Percentiles rank a stretch among this genome's conserved stretches.
Evolutionary conservation across 2,888 invertebrate species (phyloP).

Genomic region (Myopa tessellatipennis): DNA sequence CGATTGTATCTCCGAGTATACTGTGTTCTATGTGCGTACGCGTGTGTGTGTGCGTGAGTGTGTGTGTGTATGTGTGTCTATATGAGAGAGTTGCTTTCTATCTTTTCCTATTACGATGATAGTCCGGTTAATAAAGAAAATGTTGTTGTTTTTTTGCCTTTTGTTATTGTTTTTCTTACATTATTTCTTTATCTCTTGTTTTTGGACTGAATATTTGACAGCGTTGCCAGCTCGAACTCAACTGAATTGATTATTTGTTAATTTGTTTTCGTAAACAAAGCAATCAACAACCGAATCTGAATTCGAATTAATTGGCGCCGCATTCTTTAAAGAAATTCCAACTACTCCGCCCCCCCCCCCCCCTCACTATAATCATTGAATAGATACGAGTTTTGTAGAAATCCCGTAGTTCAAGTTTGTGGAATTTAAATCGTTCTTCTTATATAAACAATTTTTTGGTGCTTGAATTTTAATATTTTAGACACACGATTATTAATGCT

Average conservation of each 20-base stretch:
- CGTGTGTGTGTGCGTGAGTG: constrained; percentile 13
- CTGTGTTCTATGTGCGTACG: background rate
- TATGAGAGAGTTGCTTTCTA: constrained; percentile 30
- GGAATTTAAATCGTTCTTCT: too few species aligned
- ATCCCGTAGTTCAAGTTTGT: too few species aligned
- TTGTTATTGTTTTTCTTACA: background rate
- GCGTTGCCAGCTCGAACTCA: constrained; percentile 25
- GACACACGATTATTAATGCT: too few species aligned
- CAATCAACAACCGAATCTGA: constrained; percentile 51
- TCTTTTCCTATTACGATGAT: constrained; percentile 16
- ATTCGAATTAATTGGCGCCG: constrained; percentile 54
- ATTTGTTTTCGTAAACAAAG: constrained; percentile 49
- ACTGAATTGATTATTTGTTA: background rate
- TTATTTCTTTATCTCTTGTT: constrained; percentile 40
- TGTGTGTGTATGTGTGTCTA: constrained; percentile 10
- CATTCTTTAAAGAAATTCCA: constrained; percentile 50
- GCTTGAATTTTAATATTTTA: too few species aligned
- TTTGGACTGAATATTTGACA: constrained; percentile 21
- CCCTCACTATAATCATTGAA: too few species aligned
- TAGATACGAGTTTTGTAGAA: too few species aligned
- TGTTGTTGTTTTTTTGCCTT: constrained; percentile 14
- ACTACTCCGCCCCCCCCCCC: background rate
- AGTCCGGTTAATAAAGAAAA: constrained; percentile 9
- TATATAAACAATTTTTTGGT: too few species aligned
- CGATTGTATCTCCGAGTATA: constrained; percentile 23